phyloP scores from a whole-genome alignment of 2,888 invertebrate genomes.

The Linnaemya vulpina region DNA sequence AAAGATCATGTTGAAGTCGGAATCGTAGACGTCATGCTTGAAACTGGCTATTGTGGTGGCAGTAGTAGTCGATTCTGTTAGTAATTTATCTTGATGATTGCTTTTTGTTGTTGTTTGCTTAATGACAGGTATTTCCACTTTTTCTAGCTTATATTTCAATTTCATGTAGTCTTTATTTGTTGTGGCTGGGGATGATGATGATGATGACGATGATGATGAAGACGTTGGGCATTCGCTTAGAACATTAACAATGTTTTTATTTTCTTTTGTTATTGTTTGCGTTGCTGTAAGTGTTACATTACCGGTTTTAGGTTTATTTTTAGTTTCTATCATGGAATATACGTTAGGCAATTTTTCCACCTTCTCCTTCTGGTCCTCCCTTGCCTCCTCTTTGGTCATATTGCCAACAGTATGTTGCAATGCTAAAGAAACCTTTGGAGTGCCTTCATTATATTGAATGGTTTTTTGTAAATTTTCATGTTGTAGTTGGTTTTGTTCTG shows the following conservation, averaged over 20 bases:
- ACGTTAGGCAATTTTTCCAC: slow-evolving; percentile 53
- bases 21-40: slow-evolving; percentile 47
- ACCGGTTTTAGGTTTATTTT: slow-evolving; percentile 69
- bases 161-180: slow-evolving; percentile 30
- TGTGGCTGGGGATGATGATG: slow-evolving; percentile 21
- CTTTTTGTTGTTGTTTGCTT: slow-evolving; percentile 38
- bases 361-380: slow-evolving; percentile 14
- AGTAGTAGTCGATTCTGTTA: slow-evolving; percentile 23
- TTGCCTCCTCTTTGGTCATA: not conserved
- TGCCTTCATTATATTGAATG: slow-evolving; percentile 43
- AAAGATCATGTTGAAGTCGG: slow-evolving; percentile 36
- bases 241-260: slow-evolving; percentile 59
- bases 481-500: slow-evolving; percentile 51
- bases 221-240: slow-evolving; percentile 62
- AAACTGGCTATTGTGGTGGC: slow-evolving; percentile 21
- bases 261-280: slow-evolving; percentile 48
- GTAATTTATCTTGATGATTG: slow-evolving; percentile 59
- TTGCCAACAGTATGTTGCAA: slow-evolving; percentile 42
- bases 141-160: slow-evolving; percentile 68
- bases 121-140: slow-evolving; percentile 69
- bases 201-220: slow-evolving; percentile 49
- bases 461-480: slow-evolving; percentile 50
- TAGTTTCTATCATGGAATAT: slow-evolving; percentile 49
- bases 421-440: slow-evolving; percentile 66
- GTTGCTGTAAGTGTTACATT: slow-evolving; percentile 56